phyloP scores from a whole-genome alignment of 2,888 invertebrate species.

The Blastobasis adustella region DNA sequence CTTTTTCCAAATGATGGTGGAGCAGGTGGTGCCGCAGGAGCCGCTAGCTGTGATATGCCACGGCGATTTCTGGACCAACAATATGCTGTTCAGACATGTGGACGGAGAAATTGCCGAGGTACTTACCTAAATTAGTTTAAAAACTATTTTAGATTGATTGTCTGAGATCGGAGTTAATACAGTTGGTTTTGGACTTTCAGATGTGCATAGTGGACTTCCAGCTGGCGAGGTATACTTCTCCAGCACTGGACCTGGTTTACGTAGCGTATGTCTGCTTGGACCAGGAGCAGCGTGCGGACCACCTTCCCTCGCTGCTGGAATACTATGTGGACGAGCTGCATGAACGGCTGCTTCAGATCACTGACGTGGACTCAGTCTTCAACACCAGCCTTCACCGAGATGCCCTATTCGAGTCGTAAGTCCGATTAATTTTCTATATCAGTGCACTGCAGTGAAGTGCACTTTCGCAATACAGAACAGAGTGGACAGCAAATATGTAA shows the following conservation, averaged over 20 bases:
- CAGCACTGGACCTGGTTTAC: constrained; percentile 79
- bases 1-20: constrained; percentile 81
- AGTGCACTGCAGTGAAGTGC: too few relatives aligned
- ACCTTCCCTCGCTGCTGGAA: constrained; percentile 73
- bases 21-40: constrained; percentile 76
- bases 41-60: constrained; percentile 82
- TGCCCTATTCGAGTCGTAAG: constrained; percentile 74
- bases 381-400: constrained; percentile 56
- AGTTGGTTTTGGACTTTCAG: constrained; percentile 38
- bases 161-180: too few relatives aligned
- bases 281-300: constrained; percentile 73
- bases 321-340: constrained; percentile 77
- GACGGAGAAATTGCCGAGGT: constrained; percentile 73
- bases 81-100: constrained; percentile 78
- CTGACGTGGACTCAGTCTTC: constrained; percentile 55
- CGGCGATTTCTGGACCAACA: constrained; percentile 86
- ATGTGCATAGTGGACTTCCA: constrained; percentile 83
- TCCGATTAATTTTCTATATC: constrained; percentile 1
- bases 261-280: constrained; percentile 80
- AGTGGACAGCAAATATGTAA: too few relatives aligned
- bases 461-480: too few relatives aligned
- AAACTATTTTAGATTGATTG: too few relatives aligned
- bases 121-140: neutral
- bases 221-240: constrained; percentile 80
- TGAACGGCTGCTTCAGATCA: constrained; percentile 68